These are phyloP conservation scores for Asobara japonica DNA, from an alignment of 1,140 invertebrate species.

Conservation along the genomic window DNA sequence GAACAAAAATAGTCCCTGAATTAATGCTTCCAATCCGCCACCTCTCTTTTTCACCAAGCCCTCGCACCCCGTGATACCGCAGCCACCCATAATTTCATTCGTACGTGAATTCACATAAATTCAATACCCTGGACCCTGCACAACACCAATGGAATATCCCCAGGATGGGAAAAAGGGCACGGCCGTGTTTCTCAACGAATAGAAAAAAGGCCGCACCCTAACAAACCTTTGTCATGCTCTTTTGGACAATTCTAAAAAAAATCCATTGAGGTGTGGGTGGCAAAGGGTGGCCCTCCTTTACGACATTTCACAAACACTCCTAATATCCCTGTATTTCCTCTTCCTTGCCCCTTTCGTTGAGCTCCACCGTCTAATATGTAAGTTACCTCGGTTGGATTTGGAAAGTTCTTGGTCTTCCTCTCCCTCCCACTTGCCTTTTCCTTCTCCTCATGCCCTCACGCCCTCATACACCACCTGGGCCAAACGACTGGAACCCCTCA, in stretches of 20 bases:
- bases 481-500: slow-evolving; percentile 49
- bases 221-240: slow-evolving; percentile 26
- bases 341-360: not conserved
- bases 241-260: slow-evolving; percentile 9
- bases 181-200: not conserved
- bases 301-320: not conserved
- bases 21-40: too few relatives aligned
- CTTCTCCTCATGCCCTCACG: not conserved
- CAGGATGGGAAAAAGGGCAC: slow-evolving; percentile 25
- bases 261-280: slow-evolving; percentile 21
- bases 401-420: slow-evolving; percentile 21
- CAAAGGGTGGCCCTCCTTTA: not conserved
- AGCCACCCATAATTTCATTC: not conserved
- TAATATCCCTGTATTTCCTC: slow-evolving; percentile 16
- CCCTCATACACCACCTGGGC: slow-evolving; percentile 53
- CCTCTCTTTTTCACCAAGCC: too few relatives aligned
- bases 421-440: slow-evolving; percentile 14
- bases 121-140: not conserved
- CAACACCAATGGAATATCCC: not conserved
- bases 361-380: slow-evolving; percentile 25
- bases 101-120: slow-evolving; percentile 30
- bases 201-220: slow-evolving; percentile 19
- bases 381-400: slow-evolving; percentile 19
- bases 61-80: too few relatives aligned
- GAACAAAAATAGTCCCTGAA: too few relatives aligned